These are phyloP conservation scores for Lathamus discolor DNA, from an alignment of 2,113 vertebrate species.

Conservation along the genomic window DNA sequence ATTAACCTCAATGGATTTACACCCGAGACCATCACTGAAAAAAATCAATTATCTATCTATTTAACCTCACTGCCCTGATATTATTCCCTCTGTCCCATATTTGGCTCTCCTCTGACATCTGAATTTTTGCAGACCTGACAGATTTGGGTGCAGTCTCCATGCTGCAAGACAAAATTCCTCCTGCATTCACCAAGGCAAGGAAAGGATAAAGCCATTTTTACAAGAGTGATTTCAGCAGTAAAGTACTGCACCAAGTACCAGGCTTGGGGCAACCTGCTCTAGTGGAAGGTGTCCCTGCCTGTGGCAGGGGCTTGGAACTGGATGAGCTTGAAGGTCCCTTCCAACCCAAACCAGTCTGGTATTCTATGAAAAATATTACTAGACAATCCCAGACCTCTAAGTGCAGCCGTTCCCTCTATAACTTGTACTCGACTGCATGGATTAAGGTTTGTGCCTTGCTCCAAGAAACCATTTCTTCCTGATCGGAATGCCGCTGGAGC, in stretches of 20 bases:
- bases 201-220: not conserved
- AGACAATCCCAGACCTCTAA: not conserved
- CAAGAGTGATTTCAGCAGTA: not conserved
- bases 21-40: not conserved
- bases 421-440: not conserved
- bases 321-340: not conserved
- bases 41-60: conserved; percentile 3
- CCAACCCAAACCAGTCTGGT: not conserved
- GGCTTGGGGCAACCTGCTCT: not conserved
- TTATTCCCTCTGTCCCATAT: not conserved
- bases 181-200: not conserved
- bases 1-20: conserved; percentile 17
- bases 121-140: not conserved
- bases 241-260: not conserved
- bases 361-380: not conserved
- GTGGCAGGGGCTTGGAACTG: not conserved
- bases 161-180: not conserved
- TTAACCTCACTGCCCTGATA: not conserved
- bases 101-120: not conserved
- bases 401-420: not conserved
- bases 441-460: not conserved
- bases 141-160: not conserved
- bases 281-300: not conserved
- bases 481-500: not conserved
- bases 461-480: not conserved